Evolutionary conservation across 2,888 invertebrate species (phyloP).

Genomic region (Camptogramma bilineatum): DNA sequence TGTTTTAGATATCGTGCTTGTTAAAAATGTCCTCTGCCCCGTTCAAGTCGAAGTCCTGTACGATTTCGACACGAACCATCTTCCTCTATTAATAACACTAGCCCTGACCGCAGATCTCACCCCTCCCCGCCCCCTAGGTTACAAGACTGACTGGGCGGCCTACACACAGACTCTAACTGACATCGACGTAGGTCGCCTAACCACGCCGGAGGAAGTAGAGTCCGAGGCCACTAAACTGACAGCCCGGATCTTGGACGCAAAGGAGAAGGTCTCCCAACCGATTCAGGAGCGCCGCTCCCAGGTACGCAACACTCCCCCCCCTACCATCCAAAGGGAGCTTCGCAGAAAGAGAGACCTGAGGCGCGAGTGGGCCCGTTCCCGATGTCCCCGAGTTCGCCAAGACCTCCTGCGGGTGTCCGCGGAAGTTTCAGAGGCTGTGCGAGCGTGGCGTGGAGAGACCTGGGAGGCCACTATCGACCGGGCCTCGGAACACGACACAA

Average conservation of each 20-base stretch:
- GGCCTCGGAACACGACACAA: neutral
- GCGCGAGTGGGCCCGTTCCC: neutral
- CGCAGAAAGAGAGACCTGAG: neutral
- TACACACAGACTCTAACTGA: neutral
- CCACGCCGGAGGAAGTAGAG: neutral
- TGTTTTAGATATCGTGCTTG: neutral
- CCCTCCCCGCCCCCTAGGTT: neutral
- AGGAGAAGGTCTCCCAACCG: neutral
- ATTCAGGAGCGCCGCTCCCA: neutral
- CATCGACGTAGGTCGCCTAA: neutral
- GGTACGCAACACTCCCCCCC: neutral
- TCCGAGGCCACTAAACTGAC: neutral
- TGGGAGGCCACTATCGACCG: neutral
- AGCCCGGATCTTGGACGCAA: neutral
- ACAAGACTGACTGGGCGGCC: neutral
- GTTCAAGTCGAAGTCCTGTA: neutral
- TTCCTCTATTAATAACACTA: neutral
- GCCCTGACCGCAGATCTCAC: neutral
- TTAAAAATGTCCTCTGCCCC: neutral
- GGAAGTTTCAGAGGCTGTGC: neutral
- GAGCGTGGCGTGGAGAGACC: neutral
- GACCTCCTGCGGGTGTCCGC: neutral
- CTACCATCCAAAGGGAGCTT: neutral
- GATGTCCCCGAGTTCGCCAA: neutral
- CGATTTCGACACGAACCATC: neutral